Percentiles rank a stretch among this genome's conserved stretches.
Conservation (phyloP, 2,113 vertebrate species). For the Leucopsar rothschildi region DNA sequence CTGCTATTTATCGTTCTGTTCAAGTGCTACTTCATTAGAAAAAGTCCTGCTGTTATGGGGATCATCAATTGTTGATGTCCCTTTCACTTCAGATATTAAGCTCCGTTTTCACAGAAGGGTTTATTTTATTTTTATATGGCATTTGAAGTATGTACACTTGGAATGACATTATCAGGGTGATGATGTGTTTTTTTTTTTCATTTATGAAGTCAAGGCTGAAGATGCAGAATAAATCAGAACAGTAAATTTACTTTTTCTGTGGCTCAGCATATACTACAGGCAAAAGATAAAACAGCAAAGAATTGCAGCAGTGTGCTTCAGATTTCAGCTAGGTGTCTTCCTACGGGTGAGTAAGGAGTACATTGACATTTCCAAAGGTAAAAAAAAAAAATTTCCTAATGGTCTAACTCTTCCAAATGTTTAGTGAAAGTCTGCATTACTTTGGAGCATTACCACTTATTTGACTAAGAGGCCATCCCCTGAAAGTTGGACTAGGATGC, state of each 20-base stretch:
- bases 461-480: background rate
- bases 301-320: background rate
- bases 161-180: background rate
- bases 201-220: background rate
- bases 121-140: background rate
- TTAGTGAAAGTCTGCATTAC: background rate
- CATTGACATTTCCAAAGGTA: background rate
- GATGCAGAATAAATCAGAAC: background rate
- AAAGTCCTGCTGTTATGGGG: accelerated
- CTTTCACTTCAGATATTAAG: background rate
- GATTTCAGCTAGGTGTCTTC: background rate
- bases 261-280: background rate
- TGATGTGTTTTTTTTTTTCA: background rate
- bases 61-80: background rate
- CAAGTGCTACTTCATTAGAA: background rate
- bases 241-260: background rate
- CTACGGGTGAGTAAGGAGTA: background rate
- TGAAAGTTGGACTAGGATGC: background rate
- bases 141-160: background rate
- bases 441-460: background rate
- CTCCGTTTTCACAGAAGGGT: background rate
- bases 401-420: background rate
- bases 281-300: background rate
- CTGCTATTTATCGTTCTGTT: background rate
- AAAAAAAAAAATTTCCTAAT: background rate